Base-by-base conservation (phyloP, 2,888 invertebrate species). In the Yponomeuta cagnagella region DNA sequence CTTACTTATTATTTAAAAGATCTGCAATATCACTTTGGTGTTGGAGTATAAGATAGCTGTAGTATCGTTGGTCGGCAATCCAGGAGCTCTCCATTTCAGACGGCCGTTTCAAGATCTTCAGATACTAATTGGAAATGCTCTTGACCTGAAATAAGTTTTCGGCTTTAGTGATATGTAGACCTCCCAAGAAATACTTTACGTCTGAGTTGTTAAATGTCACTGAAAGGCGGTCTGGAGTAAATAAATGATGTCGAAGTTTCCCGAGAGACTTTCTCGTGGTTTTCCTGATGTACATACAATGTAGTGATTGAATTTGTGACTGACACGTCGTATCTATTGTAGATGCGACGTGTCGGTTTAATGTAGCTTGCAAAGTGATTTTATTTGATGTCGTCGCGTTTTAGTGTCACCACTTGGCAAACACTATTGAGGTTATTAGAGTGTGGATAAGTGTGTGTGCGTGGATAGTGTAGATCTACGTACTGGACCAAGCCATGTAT, bases 101-200 rank as follows among this genome's bases (percentile, higher is more conserved):
- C 92, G 67, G 91, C 89, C 73, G 93, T 93, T 83, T 90, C 92
- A 75, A 90, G 82, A 78, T 92, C 93, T 78, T 92, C 92, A 69
- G 93, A 90, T 73, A 89, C 90, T 85, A 91, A 84, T 85, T 93
- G 93, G 78, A 93, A 93, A 83, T 92, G 90, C 80, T 93, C 93
- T 81, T 93, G 93, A 83, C 92, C 93, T 93, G 88, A 75, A 75
- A 71, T 30, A 72, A 71, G 31, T 23, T 52, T 58, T 30, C 30
- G 0, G 52, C 10, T 68, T 68, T 15, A 68, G 68, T 68, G 33
- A 15, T 5, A 69, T 15, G 52, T 58, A 58, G 15, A 58, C 52
- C 52, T 15, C 52, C 2, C 12, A 9, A 58, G 15, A 58, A 58
- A 58, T 58, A 58, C 52, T 5, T 15, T 58, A 58, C 15, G 3